Evolutionary conservation across 2,888 invertebrate species (phyloP), one percentile per base, ranked within the genome.

Genomic region (Cheilosia pagana): DNA sequence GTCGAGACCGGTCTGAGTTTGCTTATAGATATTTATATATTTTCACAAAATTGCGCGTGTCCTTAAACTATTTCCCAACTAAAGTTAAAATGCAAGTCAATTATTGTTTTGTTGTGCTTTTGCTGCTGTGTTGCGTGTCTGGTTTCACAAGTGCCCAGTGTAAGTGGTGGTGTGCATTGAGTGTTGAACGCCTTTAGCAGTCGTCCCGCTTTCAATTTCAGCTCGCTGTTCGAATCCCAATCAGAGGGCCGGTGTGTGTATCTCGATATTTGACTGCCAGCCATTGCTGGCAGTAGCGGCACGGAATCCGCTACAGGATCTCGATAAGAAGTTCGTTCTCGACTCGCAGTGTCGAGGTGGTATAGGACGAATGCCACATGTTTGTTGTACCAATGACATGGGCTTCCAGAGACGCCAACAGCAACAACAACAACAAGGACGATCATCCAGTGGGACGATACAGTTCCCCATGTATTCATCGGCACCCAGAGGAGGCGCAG

Each of bases 211-310:
- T 21, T 67, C 50, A 43, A 52, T 83, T 88, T 63, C 85, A 89
- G 91, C 87, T 14, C 88, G 96, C 95, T 89, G 95, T 94, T 57
- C 87, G 23, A 91, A 90, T 88, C 91, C 91, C n/a, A 91, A 91
- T 75, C 88, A 88, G 57, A 87, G 88, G 1, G 59, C 86, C 10
- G 92, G 91, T 21, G 86, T 89, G 14, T 91, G 91, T 76, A 88
- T 89, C 2, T 89, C 89, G 79, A 89, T 92, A 7, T 88, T 87
- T 28, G 89, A 91, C n/a, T 91, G 91, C 57, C 89, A 89, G 74
- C 88, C 89, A 0, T 31, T 91, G 41, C 71, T 89, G 43, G 87
- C 88, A 3, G 88, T 91, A 70, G 67, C 89, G 71, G 85, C 87
- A 48, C 88, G 88, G 31, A 60, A 83, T 7, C 87, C 87, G 1